These are phyloP conservation scores for Lates japonicus DNA, from an alignment of 2,797 vertebrate genomes.

Conservation along the genomic window DNA sequence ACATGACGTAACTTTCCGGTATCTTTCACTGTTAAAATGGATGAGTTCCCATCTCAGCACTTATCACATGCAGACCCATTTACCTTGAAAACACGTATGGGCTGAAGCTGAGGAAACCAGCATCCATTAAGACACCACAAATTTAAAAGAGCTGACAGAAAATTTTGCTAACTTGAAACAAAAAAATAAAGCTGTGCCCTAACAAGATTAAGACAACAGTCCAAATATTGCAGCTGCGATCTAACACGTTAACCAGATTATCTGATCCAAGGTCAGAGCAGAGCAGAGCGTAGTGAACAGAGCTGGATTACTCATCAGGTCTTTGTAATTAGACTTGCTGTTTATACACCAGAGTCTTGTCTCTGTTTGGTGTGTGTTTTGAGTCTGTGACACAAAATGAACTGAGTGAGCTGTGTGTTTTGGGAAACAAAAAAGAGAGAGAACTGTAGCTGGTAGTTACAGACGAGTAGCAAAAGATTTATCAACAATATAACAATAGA, in stretches of 20 bases:
- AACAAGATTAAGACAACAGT: constrained; percentile 22
- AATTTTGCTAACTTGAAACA: not conserved
- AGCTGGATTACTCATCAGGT: not conserved
- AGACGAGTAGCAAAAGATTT: not conserved
- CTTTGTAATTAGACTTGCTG: constrained; percentile 12
- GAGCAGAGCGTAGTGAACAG: not conserved
- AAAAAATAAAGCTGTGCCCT: not conserved
- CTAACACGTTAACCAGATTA: constrained; percentile 5
- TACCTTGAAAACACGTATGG: not conserved
- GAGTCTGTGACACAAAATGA: not conserved
- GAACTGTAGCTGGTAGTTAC: not conserved
- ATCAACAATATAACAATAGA: not conserved
- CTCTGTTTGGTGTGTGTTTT: not conserved
- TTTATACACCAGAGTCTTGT: not conserved
- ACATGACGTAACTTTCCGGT: too few relatives aligned
- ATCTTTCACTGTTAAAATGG: not conserved
- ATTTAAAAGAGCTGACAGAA: not conserved
- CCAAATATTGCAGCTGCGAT: not conserved
- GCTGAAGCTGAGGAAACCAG: not conserved
- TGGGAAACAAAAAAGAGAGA: not conserved
- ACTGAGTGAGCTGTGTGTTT: not conserved
- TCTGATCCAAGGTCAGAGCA: constrained; percentile 14
- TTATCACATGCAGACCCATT: not conserved
- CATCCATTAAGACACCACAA: not conserved
- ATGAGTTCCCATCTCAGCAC: not conserved